These are phyloP conservation scores for Rhodeus uyekii DNA, from an alignment of 2,797 vertebrate genomes.

Conservation along the genomic window DNA sequence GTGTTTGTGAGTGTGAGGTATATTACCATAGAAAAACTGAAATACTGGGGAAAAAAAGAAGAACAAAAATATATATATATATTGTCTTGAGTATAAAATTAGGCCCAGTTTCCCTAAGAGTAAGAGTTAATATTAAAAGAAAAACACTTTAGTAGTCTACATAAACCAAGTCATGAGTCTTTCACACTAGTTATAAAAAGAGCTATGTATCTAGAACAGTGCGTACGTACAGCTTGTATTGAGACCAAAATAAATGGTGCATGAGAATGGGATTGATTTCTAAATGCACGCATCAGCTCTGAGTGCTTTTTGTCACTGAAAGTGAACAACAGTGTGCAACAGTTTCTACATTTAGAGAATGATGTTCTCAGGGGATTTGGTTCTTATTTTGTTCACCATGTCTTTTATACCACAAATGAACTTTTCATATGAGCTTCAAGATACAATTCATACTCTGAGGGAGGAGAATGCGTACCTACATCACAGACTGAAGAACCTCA, in stretches of 20 bases:
- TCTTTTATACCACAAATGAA: conserved; percentile 49
- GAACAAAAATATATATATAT: background rate
- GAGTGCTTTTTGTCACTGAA: conserved; percentile 15
- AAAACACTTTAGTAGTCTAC: too few species aligned
- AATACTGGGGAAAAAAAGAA: too few species aligned
- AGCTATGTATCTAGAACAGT: background rate
- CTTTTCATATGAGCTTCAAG: conserved; percentile 73
- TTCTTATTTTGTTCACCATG: conserved; percentile 50
- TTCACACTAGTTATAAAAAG: background rate
- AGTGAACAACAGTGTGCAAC: conserved; percentile 29
- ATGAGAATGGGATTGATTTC: conserved; percentile 57
- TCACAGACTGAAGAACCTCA: conserved; percentile 75
- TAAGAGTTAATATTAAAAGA: background rate
- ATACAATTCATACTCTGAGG: conserved; percentile 73
- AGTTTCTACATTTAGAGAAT: background rate
- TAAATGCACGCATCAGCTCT: conserved; percentile 45
- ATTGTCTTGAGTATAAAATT: background rate
- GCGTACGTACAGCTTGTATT: background rate
- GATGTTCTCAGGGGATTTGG: conserved; percentile 47
- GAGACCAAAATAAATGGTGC: conserved; percentile 48
- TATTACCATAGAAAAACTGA: background rate
- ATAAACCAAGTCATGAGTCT: too few species aligned
- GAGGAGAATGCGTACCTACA: conserved; percentile 73
- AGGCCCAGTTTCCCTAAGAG: background rate
- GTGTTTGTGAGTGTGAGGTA: background rate